Base-by-base conservation (phyloP, 2,113 vertebrate genomes). In the Cnemophilus loriae region DNA sequence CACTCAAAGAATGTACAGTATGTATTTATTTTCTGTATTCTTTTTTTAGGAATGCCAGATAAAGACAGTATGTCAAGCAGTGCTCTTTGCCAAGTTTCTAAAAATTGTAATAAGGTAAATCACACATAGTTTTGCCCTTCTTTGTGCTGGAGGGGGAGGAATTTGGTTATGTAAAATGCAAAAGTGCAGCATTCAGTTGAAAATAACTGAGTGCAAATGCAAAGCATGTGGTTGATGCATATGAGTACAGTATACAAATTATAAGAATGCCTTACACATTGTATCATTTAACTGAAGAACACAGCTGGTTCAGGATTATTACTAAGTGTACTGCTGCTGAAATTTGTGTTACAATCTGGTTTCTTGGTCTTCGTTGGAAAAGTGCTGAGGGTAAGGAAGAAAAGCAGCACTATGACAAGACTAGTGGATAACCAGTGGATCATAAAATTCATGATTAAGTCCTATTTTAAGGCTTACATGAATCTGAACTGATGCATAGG, bases 1-100 rank as follows among this genome's bases (percentile, higher is more conserved):
- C 69, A 53, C 35, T 68, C 76, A 46, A 69, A 56, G 49, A 76
- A 63, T 67, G 6, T 59, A 64, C 27, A 55, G 10, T 87, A 53
- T 74, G 22, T 65, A 70, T 70, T 95, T 90, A n/a, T 68, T 85
- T 64, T 91, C 56, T 97, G 20, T 97, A 15, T 96, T 97, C 46
- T 70, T 87, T 78, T 89, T 95, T 89, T 91, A 99, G 99, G 98
- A 97, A 98, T 99, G 98, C 98, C 99, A 57, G 99, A 99, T 97
- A 99, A 99, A 98, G 99, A 99, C 65, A 98, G 98, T 90, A 98
- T 99, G 96, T 99, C 98, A 97, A 98, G 97, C 95, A 98, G 94
- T 93, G 97, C 97, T 32, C 95, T 98, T 96, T 99, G 98, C 73
- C 98, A 99, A 65, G 87, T 98, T 96, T 98, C 98, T 96, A 99